Conservation (phyloP, 2,113 vertebrate species). For the Symphodus melops region DNA sequence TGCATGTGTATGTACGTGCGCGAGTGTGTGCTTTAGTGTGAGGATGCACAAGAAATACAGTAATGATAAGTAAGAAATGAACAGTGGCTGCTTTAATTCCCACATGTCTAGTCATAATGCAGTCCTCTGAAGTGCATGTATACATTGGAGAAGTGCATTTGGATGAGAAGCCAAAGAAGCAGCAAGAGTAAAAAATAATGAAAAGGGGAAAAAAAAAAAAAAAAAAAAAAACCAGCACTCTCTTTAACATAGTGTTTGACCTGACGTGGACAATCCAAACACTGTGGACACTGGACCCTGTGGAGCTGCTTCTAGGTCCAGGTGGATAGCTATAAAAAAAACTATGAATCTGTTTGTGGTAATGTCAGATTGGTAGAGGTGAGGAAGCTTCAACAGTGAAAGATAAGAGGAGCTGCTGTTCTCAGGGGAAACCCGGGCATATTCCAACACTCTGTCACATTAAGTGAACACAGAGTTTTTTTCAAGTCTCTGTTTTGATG, state of each 20-base stretch:
- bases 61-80: constrained; percentile 36
- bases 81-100: constrained; percentile 32
- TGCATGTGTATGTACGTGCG: constrained; percentile 31
- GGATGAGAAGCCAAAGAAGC: constrained; percentile 3
- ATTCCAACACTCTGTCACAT: constrained; percentile 42
- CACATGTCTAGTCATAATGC: constrained; percentile 19
- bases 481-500: constrained; percentile 60
- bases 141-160: constrained; percentile 6
- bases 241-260: neutral
- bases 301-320: neutral
- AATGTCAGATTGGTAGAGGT: constrained; percentile 27
- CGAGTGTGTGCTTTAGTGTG: constrained; percentile 21
- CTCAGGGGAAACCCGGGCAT: constrained; percentile 52
- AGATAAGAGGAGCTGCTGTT: constrained; percentile 31
- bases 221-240: neutral
- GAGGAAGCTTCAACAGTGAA: constrained; percentile 33
- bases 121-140: constrained; percentile 8
- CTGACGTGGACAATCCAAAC: neutral
- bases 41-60: constrained; percentile 22
- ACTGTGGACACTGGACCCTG: neutral
- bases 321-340: neutral
- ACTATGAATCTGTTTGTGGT: constrained; percentile 8
- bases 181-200: neutral
- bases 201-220: no score
- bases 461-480: constrained; percentile 47